Evolutionary conservation across 2,113 vertebrate species (phyloP).

Genomic region (Bufo bufo): DNA sequence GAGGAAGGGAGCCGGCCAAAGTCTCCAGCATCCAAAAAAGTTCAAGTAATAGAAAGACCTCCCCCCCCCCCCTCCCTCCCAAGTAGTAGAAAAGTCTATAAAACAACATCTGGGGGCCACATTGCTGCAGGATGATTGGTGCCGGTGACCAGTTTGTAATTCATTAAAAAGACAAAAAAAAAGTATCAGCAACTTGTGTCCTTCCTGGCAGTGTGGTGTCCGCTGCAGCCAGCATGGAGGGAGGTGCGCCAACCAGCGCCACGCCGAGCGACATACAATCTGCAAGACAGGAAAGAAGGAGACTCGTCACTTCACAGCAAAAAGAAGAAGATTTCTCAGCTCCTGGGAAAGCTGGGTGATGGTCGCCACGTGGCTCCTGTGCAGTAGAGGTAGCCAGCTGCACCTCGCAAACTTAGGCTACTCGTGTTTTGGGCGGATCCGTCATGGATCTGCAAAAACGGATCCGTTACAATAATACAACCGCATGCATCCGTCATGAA

Average conservation of each 20-base stretch:
- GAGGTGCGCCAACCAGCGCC: slow-evolving; percentile 52
- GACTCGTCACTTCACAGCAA: not conserved
- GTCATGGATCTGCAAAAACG: too few relatives aligned
- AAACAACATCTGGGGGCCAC: not conserved
- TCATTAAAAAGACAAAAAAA: not conserved
- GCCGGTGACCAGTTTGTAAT: not conserved
- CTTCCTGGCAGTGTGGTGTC: slow-evolving; percentile 45
- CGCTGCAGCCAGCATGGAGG: slow-evolving; percentile 4
- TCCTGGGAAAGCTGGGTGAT: too few relatives aligned
- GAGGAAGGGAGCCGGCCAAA: not conserved
- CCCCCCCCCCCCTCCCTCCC: not conserved
- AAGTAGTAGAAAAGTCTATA: slow-evolving; percentile 55
- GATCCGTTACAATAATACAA: too few relatives aligned
- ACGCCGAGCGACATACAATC: slow-evolving; percentile 60
- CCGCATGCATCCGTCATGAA: too few relatives aligned
- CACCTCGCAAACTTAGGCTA: too few relatives aligned
- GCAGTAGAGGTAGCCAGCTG: too few relatives aligned
- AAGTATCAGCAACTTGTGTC: slow-evolving; percentile 26
- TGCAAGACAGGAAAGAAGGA: slow-evolving; percentile 59
- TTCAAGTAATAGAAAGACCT: slow-evolving; percentile 47
- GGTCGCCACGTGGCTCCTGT: too few relatives aligned
- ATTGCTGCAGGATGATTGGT: not conserved
- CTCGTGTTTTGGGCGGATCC: too few relatives aligned
- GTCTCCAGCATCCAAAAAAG: slow-evolving; percentile 43
- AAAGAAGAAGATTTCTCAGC: too few relatives aligned